Conservation (phyloP, 2,113 vertebrate genomes). For the Myotis brandtii region DNA sequence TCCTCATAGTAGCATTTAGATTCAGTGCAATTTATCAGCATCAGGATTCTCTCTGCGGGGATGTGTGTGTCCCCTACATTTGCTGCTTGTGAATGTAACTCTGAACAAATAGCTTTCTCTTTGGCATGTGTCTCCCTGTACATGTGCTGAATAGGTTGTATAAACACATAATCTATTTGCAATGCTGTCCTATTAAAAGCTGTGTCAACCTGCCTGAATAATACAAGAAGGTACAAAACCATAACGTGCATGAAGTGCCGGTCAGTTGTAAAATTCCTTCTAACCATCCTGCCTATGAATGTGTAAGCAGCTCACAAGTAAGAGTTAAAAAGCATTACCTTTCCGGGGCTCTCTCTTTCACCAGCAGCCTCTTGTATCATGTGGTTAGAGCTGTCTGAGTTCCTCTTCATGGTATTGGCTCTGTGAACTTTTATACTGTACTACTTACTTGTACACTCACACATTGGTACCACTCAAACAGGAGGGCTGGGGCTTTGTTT, state of each 20-base stretch:
- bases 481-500: conserved; percentile 84
- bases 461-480: conserved; percentile 84
- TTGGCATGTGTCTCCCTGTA: conserved; percentile 65
- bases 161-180: conserved; percentile 71
- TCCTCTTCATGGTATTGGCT: conserved; percentile 85
- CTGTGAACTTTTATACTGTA: conserved; percentile 88
- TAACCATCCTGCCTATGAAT: conserved; percentile 55
- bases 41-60: conserved; percentile 54
- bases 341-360: conserved; percentile 81
- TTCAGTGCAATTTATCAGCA: conserved; percentile 63
- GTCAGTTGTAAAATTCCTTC: conserved; percentile 77
- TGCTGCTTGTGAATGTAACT: conserved; percentile 69
- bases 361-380: conserved; percentile 84
- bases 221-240: conserved; percentile 59
- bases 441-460: conserved; percentile 86
- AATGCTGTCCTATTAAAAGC: conserved; percentile 75
- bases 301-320: conserved; percentile 82
- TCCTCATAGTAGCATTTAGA: conserved; percentile 52
- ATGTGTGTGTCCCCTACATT: conserved; percentile 69
- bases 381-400: conserved; percentile 85
- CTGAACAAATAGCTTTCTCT: conserved; percentile 74
- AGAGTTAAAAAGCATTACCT: conserved; percentile 86
- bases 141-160: conserved; percentile 63
- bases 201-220: conserved; percentile 55
- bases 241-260: conserved; percentile 64